Base-by-base conservation (phyloP, 2,888 invertebrate species). In the Xanthorhoe spadicearia region DNA sequence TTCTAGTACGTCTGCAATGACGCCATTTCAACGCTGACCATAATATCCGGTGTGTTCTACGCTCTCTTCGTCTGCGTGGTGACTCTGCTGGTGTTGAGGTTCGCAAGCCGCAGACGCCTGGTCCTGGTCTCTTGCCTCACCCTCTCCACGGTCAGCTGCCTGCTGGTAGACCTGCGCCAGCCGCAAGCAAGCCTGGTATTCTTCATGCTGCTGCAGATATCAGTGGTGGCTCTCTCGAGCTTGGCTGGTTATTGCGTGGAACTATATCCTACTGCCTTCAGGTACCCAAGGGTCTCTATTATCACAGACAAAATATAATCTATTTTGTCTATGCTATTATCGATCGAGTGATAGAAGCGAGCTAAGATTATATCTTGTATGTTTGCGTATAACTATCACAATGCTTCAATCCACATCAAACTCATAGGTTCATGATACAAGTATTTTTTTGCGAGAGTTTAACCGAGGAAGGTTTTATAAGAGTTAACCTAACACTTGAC, bases 41-140 rank as follows among this genome's bases (percentile, higher is more conserved):
- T 95, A 51, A 85, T 93, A 71, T 94, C 94, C 51, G 94, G 96
- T 4, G 87, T 96, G 13, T 79, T 91, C 0, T 94, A 95, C 72
- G 96, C 96, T 0, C 77, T 90, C 0, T 90, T 94, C 52, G 95
- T 94, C 68, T 86, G 94, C 0, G 13, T 93, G 0, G 88, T 94
- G 10, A 95, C 94, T 73, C 71, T 95, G 1, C 58, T 90, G 0
- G 70, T 80, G 0, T 72, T 83, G 2, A 79, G 68, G 90, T 92
- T 76, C 85, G 95, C 74, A 82, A 88, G 76, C 75, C 94, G 60
- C 89, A 93, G 94, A 23, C 92, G 94, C 58, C 83, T 88, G 69
- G 79, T 94, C 2, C 78, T 94, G 19, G 77, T 94, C 75, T 66
- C 74, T 70, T 83, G 68, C 75, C 87, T 92, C 53, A 6, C 93